phyloP scores from a whole-genome alignment of 2,797 vertebrate genomes.

The Pachyuromys duprasi region DNA sequence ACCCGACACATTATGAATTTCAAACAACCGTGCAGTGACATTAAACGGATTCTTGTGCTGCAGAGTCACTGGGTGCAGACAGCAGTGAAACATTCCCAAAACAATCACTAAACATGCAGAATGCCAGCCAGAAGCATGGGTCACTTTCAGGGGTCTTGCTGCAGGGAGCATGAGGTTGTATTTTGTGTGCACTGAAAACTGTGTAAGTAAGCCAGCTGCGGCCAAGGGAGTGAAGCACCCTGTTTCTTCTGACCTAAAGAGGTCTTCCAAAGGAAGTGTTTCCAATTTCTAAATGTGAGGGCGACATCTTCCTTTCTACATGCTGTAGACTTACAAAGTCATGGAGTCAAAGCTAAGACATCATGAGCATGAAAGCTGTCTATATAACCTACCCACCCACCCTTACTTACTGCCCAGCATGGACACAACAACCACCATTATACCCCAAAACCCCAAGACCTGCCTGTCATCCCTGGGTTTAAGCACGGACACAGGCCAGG shows the following conservation, averaged over 20 bases:
- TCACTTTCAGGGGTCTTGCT: slow-evolving; percentile 85
- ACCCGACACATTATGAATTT: slow-evolving; percentile 82
- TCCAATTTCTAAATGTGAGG: not conserved
- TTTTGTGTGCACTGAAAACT: slow-evolving; percentile 71
- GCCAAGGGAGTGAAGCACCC: slow-evolving; percentile 80
- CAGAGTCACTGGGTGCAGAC: slow-evolving; percentile 80
- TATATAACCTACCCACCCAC: not conserved
- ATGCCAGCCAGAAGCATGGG: slow-evolving; percentile 88
- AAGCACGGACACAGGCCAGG: slow-evolving; percentile 70
- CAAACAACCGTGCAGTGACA: slow-evolving; percentile 87
- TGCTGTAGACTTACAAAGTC: not conserved
- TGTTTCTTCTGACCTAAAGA: slow-evolving; percentile 43
- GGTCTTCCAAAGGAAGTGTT: slow-evolving; percentile 29
- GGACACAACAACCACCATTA: not conserved
- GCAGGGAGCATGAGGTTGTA: slow-evolving; percentile 82
- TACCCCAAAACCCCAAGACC: not conserved
- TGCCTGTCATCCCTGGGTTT: slow-evolving; percentile 60
- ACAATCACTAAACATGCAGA: slow-evolving; percentile 89
- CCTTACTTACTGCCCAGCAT: not conserved
- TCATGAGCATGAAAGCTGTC: not conserved
- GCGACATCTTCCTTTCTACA: not conserved
- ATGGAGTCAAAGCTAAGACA: slow-evolving; percentile 52
- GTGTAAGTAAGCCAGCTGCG: slow-evolving; percentile 72
- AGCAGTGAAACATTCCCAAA: slow-evolving; percentile 86
- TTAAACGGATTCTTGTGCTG: slow-evolving; percentile 76